Base-by-base conservation (phyloP, 2,888 invertebrate species). In the Caenorhabditis zanzibari region DNA sequence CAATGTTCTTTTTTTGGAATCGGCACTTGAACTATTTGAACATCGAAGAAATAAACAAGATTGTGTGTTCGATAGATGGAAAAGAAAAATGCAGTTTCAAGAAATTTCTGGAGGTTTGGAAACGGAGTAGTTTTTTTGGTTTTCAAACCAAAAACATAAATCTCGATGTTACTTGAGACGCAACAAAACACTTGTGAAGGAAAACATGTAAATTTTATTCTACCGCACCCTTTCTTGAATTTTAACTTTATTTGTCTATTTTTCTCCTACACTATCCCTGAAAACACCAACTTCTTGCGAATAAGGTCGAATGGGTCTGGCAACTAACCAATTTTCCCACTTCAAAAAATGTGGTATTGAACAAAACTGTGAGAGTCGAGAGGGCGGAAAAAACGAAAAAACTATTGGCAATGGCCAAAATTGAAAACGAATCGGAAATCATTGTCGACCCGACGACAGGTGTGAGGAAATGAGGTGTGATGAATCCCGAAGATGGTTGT, bases 401-500 rank as follows among this genome's bases (percentile, higher is more conserved):
- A 64, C 35, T 28, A 61, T 64, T 41, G 35, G 38, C 19, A 32
- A 26, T 49, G 44, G 16, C 22, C 22, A 64, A 66, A 26, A 68
- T 12, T 19, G 35, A 47, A 59, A 58, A 63, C 19, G 16, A 73
- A 61, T 49, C 24, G 61, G 49, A 73, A 61, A 61, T 61, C 24
- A 38, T 49, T 32, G 61, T 44, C 59, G 66, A 47, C 49, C n/a
- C n/a, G n/a, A 58, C 58, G 76, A 61, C 68, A 76, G 68, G 68
- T 68, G 79, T 79, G 71, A 79, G 71, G 61, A 79, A 79, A 71
- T 71, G 69, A 79, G 79, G 79, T 79, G 79, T 79, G 79, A 79
- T 79, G 79, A 79, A 71, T 79, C 71, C 79, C 71, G 68, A 71
- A 71, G 79, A 71, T 79, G 79, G 71, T 63, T 79, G 71, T 64